Conservation (phyloP, 2,888 invertebrate species). For the Metellina segmentata region DNA sequence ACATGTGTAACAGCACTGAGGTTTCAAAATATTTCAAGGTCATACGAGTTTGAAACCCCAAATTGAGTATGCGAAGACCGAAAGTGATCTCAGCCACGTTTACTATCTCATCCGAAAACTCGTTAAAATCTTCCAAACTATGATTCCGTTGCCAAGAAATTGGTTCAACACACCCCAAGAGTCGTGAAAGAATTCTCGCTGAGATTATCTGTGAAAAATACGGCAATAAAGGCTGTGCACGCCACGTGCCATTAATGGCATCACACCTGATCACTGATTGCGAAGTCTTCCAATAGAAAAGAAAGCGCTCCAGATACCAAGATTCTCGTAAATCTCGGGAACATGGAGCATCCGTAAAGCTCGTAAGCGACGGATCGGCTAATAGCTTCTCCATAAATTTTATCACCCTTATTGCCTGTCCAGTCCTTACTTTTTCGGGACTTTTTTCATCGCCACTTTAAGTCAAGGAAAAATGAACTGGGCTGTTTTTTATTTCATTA, state of each 20-base stretch:
- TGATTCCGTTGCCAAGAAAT: conserved; percentile 20
- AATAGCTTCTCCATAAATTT: conserved; percentile 75
- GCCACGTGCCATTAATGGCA: conserved; percentile 72
- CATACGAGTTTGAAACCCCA: too few species aligned
- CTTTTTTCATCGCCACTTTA: conserved; percentile 17
- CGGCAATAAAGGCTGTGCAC: conserved; percentile 57
- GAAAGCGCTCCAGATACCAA: conserved; percentile 69
- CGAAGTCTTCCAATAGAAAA: conserved; percentile 68
- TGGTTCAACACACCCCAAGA: neutral
- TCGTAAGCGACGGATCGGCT: conserved; percentile 72
- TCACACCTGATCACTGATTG: conserved; percentile 74
- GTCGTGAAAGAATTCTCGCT: conserved; percentile 46
- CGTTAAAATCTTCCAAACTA: conserved; percentile 42
- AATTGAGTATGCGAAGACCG: neutral
- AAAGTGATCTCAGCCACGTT: neutral
- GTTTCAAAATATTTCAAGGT: too few species aligned
- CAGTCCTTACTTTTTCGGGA: conserved; percentile 12
- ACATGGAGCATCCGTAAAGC: conserved; percentile 59
- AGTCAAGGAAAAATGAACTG: neutral
- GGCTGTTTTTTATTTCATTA: conserved; percentile 11
- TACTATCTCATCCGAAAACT: neutral
- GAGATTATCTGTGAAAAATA: conserved; percentile 63
- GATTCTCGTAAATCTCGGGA: conserved; percentile 74
- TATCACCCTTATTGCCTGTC: conserved; percentile 75
- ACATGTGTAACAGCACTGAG: too few species aligned